Conservation (phyloP, 2,888 invertebrate genomes). For the Lasioglossum zephyrum region DNA sequence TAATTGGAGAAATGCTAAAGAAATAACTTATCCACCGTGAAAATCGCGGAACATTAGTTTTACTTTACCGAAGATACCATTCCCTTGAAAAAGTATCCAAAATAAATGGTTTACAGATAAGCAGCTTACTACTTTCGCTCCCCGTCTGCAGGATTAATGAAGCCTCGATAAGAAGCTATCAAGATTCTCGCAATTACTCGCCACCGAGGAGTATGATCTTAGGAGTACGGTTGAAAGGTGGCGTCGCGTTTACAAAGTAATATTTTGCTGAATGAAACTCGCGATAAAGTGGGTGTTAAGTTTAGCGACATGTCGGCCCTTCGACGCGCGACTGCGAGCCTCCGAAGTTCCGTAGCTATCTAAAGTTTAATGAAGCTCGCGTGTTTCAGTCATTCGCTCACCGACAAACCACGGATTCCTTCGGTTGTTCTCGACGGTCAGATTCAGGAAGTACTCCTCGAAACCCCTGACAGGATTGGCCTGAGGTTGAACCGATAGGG, state of each 20-base stretch:
- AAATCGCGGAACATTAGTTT: background rate
- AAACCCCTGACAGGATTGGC: slow-evolving; percentile 95
- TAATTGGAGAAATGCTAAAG: background rate
- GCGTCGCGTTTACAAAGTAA: background rate
- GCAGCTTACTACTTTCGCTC: background rate
- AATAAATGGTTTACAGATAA: slow-evolving; percentile 1
- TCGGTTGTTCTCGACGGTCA: slow-evolving; percentile 94
- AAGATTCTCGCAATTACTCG: background rate
- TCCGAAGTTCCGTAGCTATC: slow-evolving; percentile 48
- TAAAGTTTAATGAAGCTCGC: slow-evolving; percentile 55
- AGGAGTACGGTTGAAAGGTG: background rate
- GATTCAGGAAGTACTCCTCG: slow-evolving; percentile 92
- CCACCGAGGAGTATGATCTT: background rate
- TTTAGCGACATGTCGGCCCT: slow-evolving; percentile 8
- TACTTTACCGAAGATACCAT: background rate
- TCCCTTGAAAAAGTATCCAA: background rate
- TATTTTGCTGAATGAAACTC: background rate
- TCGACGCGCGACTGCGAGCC: background rate
- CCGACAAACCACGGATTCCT: slow-evolving; percentile 98
- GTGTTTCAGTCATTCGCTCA: slow-evolving; percentile 84
- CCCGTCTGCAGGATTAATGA: background rate
- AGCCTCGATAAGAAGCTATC: background rate
- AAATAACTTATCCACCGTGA: background rate
- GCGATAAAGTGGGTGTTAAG: background rate
- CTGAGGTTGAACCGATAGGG: slow-evolving; percentile 96